phyloP scores from a whole-genome alignment of 2,113 vertebrate species.

The Trogon surrucura region DNA sequence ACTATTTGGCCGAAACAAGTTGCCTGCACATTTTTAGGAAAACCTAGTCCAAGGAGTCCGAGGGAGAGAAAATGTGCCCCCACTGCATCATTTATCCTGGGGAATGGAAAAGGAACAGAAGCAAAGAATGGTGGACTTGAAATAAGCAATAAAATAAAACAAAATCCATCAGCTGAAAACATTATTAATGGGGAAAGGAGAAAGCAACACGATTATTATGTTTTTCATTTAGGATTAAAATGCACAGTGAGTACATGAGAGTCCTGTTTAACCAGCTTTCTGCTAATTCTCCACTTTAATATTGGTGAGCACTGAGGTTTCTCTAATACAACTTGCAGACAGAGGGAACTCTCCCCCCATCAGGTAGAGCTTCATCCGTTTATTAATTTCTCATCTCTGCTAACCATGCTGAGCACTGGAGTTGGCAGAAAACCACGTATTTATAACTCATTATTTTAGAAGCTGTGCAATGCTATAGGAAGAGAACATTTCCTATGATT shows the following conservation, averaged over 20 bases:
- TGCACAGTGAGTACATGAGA: neutral
- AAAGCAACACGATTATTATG: neutral
- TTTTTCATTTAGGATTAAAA: constrained; percentile 39
- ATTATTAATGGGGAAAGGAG: neutral
- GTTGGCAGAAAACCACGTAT: constrained; percentile 25
- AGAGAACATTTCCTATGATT: neutral
- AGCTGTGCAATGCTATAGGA: neutral
- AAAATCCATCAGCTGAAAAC: neutral
- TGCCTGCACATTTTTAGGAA: neutral
- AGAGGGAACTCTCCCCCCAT: neutral
- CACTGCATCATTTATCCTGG: neutral
- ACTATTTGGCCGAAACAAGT: neutral
- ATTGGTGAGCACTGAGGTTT: neutral
- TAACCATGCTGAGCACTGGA: neutral
- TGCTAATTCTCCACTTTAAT: neutral
- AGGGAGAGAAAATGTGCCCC: neutral
- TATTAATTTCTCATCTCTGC: constrained; percentile 17
- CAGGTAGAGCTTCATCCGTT: neutral
- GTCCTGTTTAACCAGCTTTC: neutral
- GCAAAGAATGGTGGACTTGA: neutral
- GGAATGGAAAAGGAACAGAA: neutral
- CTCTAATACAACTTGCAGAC: neutral
- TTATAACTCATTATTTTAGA: constrained; percentile 13
- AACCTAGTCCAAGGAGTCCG: neutral
- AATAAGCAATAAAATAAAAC: neutral